Conservation (phyloP, 2,113 vertebrate species). For the Protomyctophum bolini region DNA sequence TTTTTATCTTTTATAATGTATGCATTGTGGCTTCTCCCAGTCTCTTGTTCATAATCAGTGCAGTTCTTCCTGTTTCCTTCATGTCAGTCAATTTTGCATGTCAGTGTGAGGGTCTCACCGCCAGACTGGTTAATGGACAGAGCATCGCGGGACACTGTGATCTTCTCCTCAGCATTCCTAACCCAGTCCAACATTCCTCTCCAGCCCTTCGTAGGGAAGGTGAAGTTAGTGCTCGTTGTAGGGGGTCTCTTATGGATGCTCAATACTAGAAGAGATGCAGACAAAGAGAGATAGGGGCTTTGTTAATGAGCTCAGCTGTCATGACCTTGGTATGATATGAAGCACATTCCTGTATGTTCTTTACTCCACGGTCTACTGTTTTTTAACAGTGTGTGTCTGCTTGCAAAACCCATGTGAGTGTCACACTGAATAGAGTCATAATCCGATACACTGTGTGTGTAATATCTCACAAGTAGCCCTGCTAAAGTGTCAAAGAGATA, state of each 20-base stretch:
- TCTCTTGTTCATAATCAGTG: too few relatives aligned
- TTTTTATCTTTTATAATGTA: background rate
- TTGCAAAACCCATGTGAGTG: conserved; percentile 22
- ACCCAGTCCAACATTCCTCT: conserved; percentile 94
- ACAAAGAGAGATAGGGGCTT: background rate
- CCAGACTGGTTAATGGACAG: conserved; percentile 85
- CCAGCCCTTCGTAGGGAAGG: conserved; percentile 96
- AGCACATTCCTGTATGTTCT: too few relatives aligned
- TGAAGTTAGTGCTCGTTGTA: conserved; percentile 86
- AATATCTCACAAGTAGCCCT: conserved; percentile 16
- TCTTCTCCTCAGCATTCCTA: conserved; percentile 91
- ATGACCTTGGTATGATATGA: background rate
- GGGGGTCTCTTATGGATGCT: conserved; percentile 94
- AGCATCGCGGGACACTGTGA: conserved; percentile 89
- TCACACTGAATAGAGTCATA: conserved; percentile 17
- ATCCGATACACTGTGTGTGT: background rate
- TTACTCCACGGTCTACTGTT: conserved; percentile 8
- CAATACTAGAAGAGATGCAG: conserved; percentile 78
- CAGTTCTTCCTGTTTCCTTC: too few relatives aligned
- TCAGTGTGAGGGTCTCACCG: conserved; percentile 71
- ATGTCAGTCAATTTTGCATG: too few relatives aligned
- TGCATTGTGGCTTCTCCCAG: too few relatives aligned
- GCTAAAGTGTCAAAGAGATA: conserved; percentile 43
- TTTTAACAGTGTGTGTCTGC: conserved; percentile 22
- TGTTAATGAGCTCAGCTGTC: background rate